A percentile compares a stretch with the other conserved stretches of the same genome.
Conservation (phyloP, 2,797 vertebrate species). For the Pempheris klunzingeri region DNA sequence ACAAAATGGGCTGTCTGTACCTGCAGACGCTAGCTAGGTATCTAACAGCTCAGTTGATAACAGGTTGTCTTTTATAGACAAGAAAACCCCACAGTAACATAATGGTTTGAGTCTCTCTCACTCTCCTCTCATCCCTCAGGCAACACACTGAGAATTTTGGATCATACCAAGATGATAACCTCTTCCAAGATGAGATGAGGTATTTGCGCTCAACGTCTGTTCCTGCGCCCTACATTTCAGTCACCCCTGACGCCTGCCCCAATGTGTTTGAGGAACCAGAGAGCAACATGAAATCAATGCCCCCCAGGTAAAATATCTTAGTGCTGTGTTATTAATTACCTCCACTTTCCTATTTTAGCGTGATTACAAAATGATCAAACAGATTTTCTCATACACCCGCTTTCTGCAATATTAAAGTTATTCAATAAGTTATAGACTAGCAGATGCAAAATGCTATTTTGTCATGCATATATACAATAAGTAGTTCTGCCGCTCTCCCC, state of each 20-base stretch:
- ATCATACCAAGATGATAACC: slow-evolving; percentile 96
- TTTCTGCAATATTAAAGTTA: background rate
- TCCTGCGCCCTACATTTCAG: slow-evolving; percentile 97
- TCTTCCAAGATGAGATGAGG: slow-evolving; percentile 99
- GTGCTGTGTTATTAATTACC: background rate
- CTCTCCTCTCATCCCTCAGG: slow-evolving; percentile 75
- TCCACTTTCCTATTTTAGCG: background rate
- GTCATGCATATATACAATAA: background rate
- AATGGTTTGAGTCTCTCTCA: background rate
- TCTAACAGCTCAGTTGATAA: slow-evolving; percentile 18
- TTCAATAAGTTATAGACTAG: background rate
- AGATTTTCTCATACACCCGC: background rate
- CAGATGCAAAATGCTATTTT: slow-evolving; percentile 1
- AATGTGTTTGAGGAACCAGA: slow-evolving; percentile 99
- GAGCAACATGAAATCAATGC: slow-evolving; percentile 99
- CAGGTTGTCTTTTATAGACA: background rate
- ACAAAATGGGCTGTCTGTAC: slow-evolving; percentile 98
- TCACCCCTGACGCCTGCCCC: slow-evolving; percentile 97
- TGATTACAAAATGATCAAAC: background rate
- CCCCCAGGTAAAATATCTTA: slow-evolving; percentile 90
- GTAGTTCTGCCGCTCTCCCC: background rate
- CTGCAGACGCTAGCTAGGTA: slow-evolving; percentile 98
- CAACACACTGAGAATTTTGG: slow-evolving; percentile 99
- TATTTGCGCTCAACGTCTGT: slow-evolving; percentile 98
- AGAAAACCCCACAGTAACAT: background rate